Percentiles rank a stretch among this genome's conserved stretches.
These are phyloP conservation scores for Simalia tracyae DNA, from an alignment of 2,797 vertebrate species.

Conservation along the genomic window DNA sequence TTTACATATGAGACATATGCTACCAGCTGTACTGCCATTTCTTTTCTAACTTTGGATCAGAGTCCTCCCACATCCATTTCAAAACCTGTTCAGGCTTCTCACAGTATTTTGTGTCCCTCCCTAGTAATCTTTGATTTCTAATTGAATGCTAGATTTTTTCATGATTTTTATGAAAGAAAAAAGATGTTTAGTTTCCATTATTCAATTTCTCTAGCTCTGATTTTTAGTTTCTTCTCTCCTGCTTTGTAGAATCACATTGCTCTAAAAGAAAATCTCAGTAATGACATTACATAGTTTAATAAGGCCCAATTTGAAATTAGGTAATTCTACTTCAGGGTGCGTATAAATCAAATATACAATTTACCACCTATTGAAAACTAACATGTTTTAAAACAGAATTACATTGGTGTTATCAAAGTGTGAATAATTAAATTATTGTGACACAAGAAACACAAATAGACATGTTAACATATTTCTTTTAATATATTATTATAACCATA, in stretches of 20 bases:
- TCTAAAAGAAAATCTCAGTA: background rate
- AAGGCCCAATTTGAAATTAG: background rate
- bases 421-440: background rate
- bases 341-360: background rate
- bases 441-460: background rate
- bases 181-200: background rate
- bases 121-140: background rate
- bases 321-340: background rate
- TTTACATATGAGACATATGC: constrained; percentile 53
- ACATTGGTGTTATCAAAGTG: background rate
- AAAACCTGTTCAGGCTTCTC: constrained; percentile 35
- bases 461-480: background rate
- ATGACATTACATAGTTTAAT: background rate
- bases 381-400: background rate
- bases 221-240: constrained; percentile 47
- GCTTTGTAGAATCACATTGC: background rate
- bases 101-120: constrained; percentile 11
- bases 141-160: background rate
- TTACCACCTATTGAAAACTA: background rate
- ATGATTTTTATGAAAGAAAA: background rate
- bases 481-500: background rate
- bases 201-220: constrained; percentile 38
- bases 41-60: constrained; percentile 63
- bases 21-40: constrained; percentile 62
- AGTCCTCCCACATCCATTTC: constrained; percentile 42